phyloP scores from a whole-genome alignment of 2,888 invertebrate species.

The Tigriopus californicus region DNA sequence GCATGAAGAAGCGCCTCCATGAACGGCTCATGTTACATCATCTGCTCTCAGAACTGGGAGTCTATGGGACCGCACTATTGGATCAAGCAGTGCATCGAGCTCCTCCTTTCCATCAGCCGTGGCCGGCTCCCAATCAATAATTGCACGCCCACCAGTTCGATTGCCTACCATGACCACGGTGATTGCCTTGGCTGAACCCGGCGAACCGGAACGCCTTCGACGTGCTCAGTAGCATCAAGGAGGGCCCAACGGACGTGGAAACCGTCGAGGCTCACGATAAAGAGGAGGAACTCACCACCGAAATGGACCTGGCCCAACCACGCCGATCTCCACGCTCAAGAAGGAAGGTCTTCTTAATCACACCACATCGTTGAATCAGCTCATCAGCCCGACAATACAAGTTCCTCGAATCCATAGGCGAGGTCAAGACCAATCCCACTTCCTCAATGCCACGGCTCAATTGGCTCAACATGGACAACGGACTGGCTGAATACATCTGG shows the following conservation, averaged over 20 bases:
- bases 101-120: conserved; percentile 65
- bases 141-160: conserved; percentile 52
- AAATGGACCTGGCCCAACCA: conserved; percentile 34
- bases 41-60: conserved; percentile 94
- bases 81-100: conserved; percentile 89
- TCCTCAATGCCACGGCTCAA: conserved; percentile 63
- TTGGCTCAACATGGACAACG: conserved; percentile 80
- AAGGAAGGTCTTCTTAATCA: conserved; percentile 22
- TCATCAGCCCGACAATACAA: conserved; percentile 57
- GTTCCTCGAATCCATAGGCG: conserved; percentile 56
- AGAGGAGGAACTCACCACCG: conserved; percentile 42
- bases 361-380: conserved; percentile 35
- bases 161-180: conserved; percentile 66
- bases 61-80: conserved; percentile 88
- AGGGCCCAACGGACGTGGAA: conserved; percentile 41
- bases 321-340: conserved; percentile 6
- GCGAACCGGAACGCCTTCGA: conserved; percentile 46
- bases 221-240: conserved; percentile 46
- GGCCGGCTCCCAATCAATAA: conserved; percentile 49
- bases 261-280: conserved; percentile 24
- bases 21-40: conserved; percentile 76
- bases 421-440: conserved; percentile 60
- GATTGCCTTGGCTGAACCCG: conserved; percentile 45
- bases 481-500: conserved; percentile 77
- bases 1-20: conserved; percentile 60